Base-by-base conservation (phyloP, 1,140 invertebrate species). In the Homalodisca vitripennis region DNA sequence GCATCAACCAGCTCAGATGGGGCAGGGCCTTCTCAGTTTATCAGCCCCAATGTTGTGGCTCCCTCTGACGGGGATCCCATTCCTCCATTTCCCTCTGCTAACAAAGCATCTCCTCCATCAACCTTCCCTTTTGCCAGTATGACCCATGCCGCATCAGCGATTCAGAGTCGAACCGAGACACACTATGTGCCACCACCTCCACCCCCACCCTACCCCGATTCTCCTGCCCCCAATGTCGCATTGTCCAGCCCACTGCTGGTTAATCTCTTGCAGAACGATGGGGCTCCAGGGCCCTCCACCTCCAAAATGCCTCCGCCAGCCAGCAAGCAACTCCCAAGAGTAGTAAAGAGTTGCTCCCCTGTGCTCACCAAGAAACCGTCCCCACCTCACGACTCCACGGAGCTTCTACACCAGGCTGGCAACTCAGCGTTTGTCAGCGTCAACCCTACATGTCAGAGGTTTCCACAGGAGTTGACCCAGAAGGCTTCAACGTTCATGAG, bases 161-260 rank as follows among this genome's bases (percentile, higher is more conserved):
- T 85, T 71, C 82, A 84, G 48, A 84, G 75, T 73, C 79, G 82
- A 32, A 69, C 71, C 70, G 60, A 57, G 51, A 20, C 72, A 70
- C 72, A 70, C 73, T 79, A 77, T 73, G 80, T 79, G 67, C 81
- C 82, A 34, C 81, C 81, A 70, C 81, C 83, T 73, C 80, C 79
- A 67, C 81, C 82, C 32, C 81, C 81, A 70, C 81, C 83, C 63
- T 83, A 83, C 76, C 80, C 84, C 48, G 80, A 64, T 31, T 32
- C 66, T 64, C 60, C 67, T 64, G 41, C 70, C 34, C 30, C 66
- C 67, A 72, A 86, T 74, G 85, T 90, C 32, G 89, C 89, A 24
- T 85, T 92, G 74, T 92, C 92, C 69, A 95, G 92, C 79, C 94
- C 94, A n/a, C 80, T 97, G 65, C 82, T 97, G 51, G 94, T 97